Percentiles rank a stretch among this genome's conserved stretches.
Evolutionary conservation across 1,140 invertebrate genomes (phyloP).

Genomic region (Meloidogyne floridensis): DNA sequence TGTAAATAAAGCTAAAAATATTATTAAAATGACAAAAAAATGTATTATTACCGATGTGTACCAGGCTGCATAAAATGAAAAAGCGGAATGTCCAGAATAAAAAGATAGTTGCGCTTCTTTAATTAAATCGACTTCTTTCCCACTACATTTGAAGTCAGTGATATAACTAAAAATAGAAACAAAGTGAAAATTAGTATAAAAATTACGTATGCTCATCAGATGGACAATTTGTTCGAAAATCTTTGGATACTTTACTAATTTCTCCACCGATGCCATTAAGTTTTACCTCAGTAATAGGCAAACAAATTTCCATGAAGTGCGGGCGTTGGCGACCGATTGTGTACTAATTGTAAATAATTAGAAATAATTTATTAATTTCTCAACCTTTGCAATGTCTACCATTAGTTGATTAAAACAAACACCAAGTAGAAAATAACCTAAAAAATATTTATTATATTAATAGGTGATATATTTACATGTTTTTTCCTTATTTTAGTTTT

Average conservation of each 20-base stretch:
- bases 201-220: slow-evolving; percentile 37
- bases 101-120: slow-evolving; percentile 61
- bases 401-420: slow-evolving; percentile 65
- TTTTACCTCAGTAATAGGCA: slow-evolving; percentile 65
- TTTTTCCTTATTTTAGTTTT: no score
- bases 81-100: slow-evolving; percentile 63
- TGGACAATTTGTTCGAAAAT: slow-evolving; percentile 41
- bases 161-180: slow-evolving; percentile 64
- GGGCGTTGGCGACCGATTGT: slow-evolving; percentile 85
- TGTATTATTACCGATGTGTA: slow-evolving; percentile 52
- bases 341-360: slow-evolving; percentile 68
- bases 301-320: slow-evolving; percentile 79
- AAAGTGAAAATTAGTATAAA: not conserved
- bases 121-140: slow-evolving; percentile 54
- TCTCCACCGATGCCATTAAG: slow-evolving; percentile 18
- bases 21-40: not conserved
- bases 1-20: slow-evolving; percentile 62
- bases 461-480: not conserved
- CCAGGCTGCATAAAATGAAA: slow-evolving; percentile 63
- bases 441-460: slow-evolving; percentile 21
- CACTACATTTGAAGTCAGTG: slow-evolving; percentile 66
- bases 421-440: slow-evolving; percentile 64
- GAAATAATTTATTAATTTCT: slow-evolving; percentile 64
- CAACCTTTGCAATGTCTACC: slow-evolving; percentile 72
- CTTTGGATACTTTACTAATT: slow-evolving; percentile 12